phyloP scores from a whole-genome alignment of 2,888 invertebrate species.

The Linnaemya tessellans region DNA sequence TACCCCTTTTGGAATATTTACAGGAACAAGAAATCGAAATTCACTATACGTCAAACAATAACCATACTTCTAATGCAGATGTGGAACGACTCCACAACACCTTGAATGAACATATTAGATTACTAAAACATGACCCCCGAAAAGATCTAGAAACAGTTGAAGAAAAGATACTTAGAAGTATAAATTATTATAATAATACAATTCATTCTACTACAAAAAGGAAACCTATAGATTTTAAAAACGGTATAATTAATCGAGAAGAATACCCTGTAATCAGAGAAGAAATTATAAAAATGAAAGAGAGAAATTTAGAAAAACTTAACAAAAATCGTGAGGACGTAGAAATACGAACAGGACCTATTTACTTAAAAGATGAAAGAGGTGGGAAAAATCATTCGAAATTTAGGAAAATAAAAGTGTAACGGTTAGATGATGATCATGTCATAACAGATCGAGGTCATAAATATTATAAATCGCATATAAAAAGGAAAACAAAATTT shows the following conservation, averaged over 20 bases:
- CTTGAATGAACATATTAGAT: conserved; percentile 5
- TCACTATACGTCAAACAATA: too few species aligned
- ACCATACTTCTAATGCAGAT: too few species aligned
- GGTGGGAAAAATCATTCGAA: not conserved
- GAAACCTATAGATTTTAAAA: too few species aligned
- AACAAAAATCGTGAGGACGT: too few species aligned
- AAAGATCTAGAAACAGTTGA: conserved; percentile 56
- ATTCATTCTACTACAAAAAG: conserved; percentile 32
- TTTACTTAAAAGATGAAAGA: too few species aligned
- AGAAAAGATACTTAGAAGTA: conserved; percentile 23
- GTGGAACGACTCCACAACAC: too few species aligned
- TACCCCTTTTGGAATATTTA: conserved; percentile 4
- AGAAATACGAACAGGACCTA: too few species aligned
- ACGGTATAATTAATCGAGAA: too few species aligned
- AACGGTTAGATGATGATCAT: conserved; percentile 9
- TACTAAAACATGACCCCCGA: conserved; percentile 1
- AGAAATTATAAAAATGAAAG: too few species aligned
- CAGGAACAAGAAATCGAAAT: too few species aligned
- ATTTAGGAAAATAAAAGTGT: not conserved
- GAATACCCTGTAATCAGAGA: too few species aligned
- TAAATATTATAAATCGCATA: conserved; percentile 33
- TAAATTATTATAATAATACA: conserved; percentile 34
- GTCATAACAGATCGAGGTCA: conserved; percentile 5
- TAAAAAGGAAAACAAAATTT: conserved; percentile 13
- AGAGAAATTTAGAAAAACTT: too few species aligned